These are phyloP conservation scores for Sphecodes monilicornis DNA, from an alignment of 2,888 invertebrate genomes.

Conservation along the genomic window DNA sequence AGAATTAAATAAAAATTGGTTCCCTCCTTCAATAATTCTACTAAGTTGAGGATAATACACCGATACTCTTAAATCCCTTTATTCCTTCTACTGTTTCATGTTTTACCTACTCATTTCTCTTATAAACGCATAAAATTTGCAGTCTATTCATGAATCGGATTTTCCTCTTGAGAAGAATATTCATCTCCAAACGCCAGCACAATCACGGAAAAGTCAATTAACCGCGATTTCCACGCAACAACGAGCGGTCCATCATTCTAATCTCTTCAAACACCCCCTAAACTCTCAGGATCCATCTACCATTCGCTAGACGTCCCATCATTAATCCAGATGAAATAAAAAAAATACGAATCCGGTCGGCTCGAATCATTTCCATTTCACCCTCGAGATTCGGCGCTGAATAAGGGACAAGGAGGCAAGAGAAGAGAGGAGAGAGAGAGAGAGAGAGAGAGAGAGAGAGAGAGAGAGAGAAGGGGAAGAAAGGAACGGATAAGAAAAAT, in stretches of 20 bases:
- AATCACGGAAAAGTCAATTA: neutral
- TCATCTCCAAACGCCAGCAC: no score
- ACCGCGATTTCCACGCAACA: no score
- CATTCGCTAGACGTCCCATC: neutral
- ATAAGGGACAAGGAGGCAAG: neutral
- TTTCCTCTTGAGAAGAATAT: no score
- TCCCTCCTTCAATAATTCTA: no score
- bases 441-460: neutral
- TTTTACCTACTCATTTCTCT: no score
- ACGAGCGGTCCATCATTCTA: neutral
- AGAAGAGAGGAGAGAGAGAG: neutral
- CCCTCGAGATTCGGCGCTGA: neutral
- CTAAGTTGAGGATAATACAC: no score
- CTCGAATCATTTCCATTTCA: neutral
- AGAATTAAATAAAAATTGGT: no score
- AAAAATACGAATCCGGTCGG: neutral
- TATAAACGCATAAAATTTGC: no score
- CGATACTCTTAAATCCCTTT: no score
- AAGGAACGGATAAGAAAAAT: constrained; percentile 4
- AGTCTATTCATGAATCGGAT: no score
- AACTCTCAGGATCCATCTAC: neutral
- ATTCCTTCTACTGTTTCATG: no score
- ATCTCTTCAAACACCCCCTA: neutral
- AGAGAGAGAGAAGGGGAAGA: neutral
- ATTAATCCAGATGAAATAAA: neutral